Evolutionary conservation across 2,888 invertebrate species (phyloP).

Genomic region (Tachystola acroxantha): DNA sequence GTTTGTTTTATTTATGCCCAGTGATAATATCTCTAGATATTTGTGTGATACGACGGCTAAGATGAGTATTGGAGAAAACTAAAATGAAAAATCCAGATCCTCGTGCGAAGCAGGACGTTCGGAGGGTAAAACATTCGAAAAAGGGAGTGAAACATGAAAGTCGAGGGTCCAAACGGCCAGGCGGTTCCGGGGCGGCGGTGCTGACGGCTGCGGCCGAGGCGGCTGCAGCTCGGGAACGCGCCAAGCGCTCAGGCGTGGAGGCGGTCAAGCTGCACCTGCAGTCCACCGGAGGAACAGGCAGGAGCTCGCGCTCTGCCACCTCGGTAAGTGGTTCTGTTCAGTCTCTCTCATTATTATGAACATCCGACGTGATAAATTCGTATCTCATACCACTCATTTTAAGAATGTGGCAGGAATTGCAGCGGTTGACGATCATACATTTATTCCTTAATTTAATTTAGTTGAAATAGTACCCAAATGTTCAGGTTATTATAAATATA

Average conservation of each 20-base stretch:
- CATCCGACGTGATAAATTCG: no score
- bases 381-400: no score
- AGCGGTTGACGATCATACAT: no score
- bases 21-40: conserved; percentile 21
- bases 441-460: no score
- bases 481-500: no score
- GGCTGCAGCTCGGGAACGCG: conserved; percentile 31
- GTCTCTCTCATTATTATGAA: no score
- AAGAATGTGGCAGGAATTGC: no score
- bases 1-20: conserved; percentile 22
- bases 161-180: conserved; percentile 29
- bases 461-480: no score
- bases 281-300: conserved; percentile 60
- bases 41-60: conserved; percentile 14
- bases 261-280: conserved; percentile 65
- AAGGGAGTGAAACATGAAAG: conserved; percentile 29
- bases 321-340: no score
- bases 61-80: conserved; percentile 20
- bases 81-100: conserved; percentile 63
- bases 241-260: conserved; percentile 63
- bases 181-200: conserved; percentile 16
- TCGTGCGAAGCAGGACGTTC: conserved; percentile 36
- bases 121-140: conserved; percentile 26
- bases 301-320: conserved; percentile 66
- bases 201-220: conserved; percentile 21